Conservation (phyloP, 2,797 vertebrate species). For the Spinibarbus caldwelli region DNA sequence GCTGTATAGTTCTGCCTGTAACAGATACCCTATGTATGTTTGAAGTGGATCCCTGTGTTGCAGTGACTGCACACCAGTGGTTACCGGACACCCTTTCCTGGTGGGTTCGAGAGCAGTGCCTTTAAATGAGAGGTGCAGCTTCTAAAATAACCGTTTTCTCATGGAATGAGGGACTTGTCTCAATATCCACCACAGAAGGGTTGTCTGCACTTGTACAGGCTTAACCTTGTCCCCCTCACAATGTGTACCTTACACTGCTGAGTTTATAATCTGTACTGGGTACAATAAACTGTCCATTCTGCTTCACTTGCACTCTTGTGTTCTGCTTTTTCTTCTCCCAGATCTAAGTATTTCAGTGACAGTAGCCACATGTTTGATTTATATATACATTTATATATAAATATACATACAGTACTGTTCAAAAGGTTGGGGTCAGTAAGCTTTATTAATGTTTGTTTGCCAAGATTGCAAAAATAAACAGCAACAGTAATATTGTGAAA, state of each 20-base stretch:
- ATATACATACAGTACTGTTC: too few relatives aligned
- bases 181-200: conserved; percentile 56
- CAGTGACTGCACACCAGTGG: conserved; percentile 67
- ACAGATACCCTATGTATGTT: conserved; percentile 65
- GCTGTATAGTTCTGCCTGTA: conserved; percentile 77
- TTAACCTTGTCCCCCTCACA: conserved; percentile 68
- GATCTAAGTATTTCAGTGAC: conserved; percentile 48
- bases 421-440: not conserved
- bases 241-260: conserved; percentile 86
- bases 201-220: conserved; percentile 76
- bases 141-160: conserved; percentile 47
- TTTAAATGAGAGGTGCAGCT: conserved; percentile 55
- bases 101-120: conserved; percentile 59
- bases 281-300: conserved; percentile 93
- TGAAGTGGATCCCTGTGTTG: conserved; percentile 64
- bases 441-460: not conserved
- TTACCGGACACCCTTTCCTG: conserved; percentile 58
- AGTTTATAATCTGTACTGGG: conserved; percentile 93
- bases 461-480: not conserved
- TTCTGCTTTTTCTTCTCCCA: conserved; percentile 53
- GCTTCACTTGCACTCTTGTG: conserved; percentile 72
- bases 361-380: too few relatives aligned
- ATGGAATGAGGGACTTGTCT: conserved; percentile 42
- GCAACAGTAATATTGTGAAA: not conserved
- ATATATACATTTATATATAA: too few relatives aligned